Conservation (phyloP, 2,113 vertebrate genomes). For the Todiramphus chloris region DNA sequence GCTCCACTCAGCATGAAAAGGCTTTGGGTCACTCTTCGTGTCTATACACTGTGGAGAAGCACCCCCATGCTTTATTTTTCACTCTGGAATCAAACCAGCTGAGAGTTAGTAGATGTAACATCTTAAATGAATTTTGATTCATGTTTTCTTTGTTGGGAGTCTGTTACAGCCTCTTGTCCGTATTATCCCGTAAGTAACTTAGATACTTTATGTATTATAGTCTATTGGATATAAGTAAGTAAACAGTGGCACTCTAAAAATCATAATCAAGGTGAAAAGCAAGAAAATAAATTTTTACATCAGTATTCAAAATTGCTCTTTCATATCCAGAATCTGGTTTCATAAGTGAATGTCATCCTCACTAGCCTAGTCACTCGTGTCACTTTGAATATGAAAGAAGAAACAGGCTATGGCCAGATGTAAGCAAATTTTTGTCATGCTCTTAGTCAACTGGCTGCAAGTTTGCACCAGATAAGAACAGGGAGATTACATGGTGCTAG, state of each 20-base stretch:
- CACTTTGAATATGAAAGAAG: not conserved
- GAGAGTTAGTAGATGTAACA: not conserved
- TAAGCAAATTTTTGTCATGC: not conserved
- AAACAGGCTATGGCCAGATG: not conserved
- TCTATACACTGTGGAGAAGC: not conserved
- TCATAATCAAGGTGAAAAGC: not conserved
- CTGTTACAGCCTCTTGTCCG: not conserved
- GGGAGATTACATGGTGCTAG: not conserved
- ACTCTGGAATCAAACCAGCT: not conserved
- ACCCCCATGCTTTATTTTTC: not conserved
- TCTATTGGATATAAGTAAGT: not conserved
- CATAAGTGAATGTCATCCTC: not conserved
- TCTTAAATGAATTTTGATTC: not conserved
- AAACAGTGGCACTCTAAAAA: not conserved
- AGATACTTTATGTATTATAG: not conserved
- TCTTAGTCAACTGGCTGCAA: not conserved
- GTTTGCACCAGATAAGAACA: not conserved
- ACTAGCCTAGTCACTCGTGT: not conserved
- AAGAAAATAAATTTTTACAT: not conserved
- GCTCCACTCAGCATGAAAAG: not conserved
- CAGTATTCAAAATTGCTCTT: not conserved
- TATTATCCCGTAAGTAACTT: not conserved
- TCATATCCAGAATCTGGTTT: not conserved
- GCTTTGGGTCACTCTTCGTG: not conserved
- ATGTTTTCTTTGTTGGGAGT: not conserved